Percentiles rank a stretch among this genome's conserved stretches.
Evolutionary conservation across 2,797 vertebrate species (phyloP).

Genomic region (Ptychadena robeensis): DNA sequence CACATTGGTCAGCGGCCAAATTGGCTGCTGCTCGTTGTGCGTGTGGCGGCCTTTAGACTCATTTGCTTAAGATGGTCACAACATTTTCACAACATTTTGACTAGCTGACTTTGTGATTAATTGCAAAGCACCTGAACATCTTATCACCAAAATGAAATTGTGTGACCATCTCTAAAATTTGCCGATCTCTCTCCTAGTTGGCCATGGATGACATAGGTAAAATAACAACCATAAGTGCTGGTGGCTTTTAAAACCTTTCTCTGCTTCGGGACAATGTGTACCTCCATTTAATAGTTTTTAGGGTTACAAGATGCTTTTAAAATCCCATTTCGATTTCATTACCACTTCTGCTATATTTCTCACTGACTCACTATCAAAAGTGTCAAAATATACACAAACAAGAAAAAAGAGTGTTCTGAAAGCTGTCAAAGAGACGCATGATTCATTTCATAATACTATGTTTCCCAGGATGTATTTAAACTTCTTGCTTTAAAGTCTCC

Average conservation of each 20-base stretch:
- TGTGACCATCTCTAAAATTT: no score
- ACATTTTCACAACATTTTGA: no score
- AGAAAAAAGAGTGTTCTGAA: constrained; percentile 2
- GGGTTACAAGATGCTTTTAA: background rate
- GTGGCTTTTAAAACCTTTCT: background rate
- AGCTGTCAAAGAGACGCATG: background rate
- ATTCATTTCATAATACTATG: background rate
- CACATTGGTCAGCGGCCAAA: no score
- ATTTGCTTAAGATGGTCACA: no score
- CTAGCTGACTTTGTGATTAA: no score
- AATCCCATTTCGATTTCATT: background rate
- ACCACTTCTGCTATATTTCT: background rate
- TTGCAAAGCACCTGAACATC: no score
- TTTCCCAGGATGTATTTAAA: background rate
- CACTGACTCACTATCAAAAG: background rate
- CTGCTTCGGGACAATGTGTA: background rate
- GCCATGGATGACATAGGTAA: background rate
- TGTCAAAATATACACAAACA: constrained; percentile 2
- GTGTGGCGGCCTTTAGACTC: no score
- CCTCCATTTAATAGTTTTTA: background rate
- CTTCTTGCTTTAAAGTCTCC: background rate
- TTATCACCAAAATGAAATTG: no score
- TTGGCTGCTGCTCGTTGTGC: no score
- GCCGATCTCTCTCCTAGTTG: no score
- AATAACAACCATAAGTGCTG: background rate